Conservation (phyloP, 2,797 vertebrate genomes). For the Spatula clypeata region DNA sequence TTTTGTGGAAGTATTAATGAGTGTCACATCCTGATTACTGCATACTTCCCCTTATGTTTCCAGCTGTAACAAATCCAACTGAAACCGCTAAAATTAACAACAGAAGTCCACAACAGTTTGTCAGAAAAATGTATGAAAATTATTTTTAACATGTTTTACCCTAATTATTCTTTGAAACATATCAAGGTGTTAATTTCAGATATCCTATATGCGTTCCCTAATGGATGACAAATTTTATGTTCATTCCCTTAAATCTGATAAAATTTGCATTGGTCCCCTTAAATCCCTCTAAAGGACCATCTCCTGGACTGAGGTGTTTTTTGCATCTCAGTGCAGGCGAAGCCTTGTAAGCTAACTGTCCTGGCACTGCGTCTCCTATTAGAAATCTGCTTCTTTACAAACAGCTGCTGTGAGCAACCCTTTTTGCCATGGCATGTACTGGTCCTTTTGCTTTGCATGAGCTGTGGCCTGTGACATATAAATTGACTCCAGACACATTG, state of each 20-base stretch:
- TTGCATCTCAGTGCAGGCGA: not conserved
- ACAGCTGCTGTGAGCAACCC: not conserved
- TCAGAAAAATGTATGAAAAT: constrained; percentile 25
- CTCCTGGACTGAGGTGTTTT: not conserved
- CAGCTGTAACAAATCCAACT: constrained; percentile 23
- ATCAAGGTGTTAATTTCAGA: not conserved
- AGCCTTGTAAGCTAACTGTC: not conserved
- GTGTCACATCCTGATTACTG: constrained; percentile 59
- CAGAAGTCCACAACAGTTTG: not conserved
- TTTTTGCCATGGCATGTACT: not conserved
- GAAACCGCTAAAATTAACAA: constrained; percentile 58
- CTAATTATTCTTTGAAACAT: constrained; percentile 31
- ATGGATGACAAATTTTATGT: not conserved
- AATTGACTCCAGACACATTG: not conserved
- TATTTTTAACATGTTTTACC: not conserved
- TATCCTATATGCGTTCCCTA: not conserved
- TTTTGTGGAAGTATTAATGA: constrained; percentile 67
- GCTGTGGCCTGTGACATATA: not conserved
- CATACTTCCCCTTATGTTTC: constrained; percentile 45
- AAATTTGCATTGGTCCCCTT: not conserved
- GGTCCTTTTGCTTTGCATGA: not conserved
- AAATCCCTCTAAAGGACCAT: not conserved
- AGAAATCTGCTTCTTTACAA: not conserved
- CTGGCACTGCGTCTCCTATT: not conserved
- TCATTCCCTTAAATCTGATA: not conserved